Evolutionary conservation across 1,140 invertebrate genomes (phyloP).

Genomic region (Zaprionus vittiger): DNA sequence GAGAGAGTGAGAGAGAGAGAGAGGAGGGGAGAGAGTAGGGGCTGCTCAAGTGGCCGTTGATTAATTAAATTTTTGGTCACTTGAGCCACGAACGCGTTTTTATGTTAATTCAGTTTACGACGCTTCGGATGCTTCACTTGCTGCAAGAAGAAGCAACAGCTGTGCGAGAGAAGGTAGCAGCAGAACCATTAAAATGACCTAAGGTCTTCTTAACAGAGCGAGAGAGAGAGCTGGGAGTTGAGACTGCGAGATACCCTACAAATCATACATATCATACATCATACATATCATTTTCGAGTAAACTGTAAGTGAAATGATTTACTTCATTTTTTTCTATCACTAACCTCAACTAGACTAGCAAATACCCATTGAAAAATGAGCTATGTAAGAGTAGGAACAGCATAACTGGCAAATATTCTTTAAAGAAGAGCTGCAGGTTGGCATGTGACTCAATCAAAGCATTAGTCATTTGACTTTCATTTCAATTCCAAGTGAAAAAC

Average conservation of each 20-base stretch:
- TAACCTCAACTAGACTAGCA: no score
- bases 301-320: no score
- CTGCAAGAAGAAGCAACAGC: slow-evolving; percentile 18
- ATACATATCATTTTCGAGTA: neutral
- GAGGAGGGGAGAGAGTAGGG: neutral
- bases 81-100: slow-evolving; percentile 36
- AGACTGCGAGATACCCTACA: slow-evolving; percentile 20
- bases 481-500: no score
- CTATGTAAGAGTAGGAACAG: no score
- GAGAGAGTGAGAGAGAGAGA: neutral
- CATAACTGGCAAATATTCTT: no score
- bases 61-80: slow-evolving; percentile 65
- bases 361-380: no score
- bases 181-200: slow-evolving; percentile 6
- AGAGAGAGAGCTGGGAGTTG: neutral
- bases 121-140: slow-evolving; percentile 35
- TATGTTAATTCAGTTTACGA: slow-evolving; percentile 64
- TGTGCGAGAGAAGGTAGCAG: slow-evolving; percentile 21
- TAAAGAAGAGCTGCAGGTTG: no score
- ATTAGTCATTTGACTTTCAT: no score
- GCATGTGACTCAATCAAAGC: no score
- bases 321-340: no score
- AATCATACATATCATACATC: neutral
- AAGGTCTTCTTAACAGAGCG: neutral
- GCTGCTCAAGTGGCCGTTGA: slow-evolving; percentile 22